These are phyloP conservation scores for Entomyzon cyanotis DNA, from an alignment of 2,113 vertebrate species.

Conservation along the genomic window DNA sequence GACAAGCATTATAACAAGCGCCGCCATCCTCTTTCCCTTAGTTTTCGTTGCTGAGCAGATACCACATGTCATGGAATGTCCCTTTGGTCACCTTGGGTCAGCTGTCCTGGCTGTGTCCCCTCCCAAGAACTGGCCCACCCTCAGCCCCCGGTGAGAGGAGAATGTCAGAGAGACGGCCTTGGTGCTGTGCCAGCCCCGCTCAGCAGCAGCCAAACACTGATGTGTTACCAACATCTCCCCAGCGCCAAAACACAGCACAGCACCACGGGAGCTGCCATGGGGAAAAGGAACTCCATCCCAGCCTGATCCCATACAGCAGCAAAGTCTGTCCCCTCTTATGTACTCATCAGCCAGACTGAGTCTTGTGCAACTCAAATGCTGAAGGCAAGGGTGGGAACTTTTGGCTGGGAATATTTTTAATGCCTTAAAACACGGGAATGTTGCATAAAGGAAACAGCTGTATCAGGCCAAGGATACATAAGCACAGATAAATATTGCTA, in stretches of 20 bases:
- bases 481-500: background rate
- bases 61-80: background rate
- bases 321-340: accelerated
- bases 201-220: background rate
- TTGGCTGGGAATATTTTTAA: background rate
- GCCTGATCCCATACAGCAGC: accelerated
- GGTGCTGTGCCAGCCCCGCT: background rate
- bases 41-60: background rate
- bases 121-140: background rate
- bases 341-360: accelerated
- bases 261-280: background rate
- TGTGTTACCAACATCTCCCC: background rate
- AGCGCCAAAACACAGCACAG: accelerated
- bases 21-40: background rate
- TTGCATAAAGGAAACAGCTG: background rate
- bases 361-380: background rate
- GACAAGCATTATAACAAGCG: background rate
- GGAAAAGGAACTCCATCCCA: background rate
- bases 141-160: background rate
- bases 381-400: background rate
- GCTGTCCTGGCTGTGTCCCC: background rate
- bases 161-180: too few relatives aligned
- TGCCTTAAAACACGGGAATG: background rate
- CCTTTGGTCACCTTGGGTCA: background rate
- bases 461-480: background rate